Conservation (phyloP, 2,797 vertebrate genomes). For the Borostomias antarcticus region DNA sequence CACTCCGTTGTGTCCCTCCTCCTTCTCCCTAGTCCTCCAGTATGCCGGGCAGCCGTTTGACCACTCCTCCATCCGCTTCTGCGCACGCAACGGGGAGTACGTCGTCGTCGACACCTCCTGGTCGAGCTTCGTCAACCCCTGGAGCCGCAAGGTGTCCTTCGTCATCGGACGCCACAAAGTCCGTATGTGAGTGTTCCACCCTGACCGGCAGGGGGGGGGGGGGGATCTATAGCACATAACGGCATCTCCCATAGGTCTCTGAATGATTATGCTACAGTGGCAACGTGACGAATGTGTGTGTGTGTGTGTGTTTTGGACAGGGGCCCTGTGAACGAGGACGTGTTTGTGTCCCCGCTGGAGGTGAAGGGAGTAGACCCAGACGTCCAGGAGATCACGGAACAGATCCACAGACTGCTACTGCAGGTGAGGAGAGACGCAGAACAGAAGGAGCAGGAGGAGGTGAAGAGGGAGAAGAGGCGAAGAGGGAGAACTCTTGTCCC, state of each 20-base stretch:
- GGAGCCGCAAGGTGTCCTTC: constrained; percentile 95
- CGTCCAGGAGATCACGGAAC: constrained; percentile 89
- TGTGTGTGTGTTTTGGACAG: too few relatives aligned
- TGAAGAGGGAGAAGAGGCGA: background rate
- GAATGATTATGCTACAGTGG: too few relatives aligned
- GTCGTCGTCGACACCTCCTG: constrained; percentile 92
- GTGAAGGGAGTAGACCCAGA: constrained; percentile 80
- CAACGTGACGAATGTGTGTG: too few relatives aligned
- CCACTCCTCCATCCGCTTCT: constrained; percentile 92
- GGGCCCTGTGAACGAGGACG: constrained; percentile 90
- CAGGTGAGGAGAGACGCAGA: constrained; percentile 76
- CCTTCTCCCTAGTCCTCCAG: constrained; percentile 75
- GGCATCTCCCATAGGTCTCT: too few relatives aligned
- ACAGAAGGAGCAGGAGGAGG: background rate
- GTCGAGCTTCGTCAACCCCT: constrained; percentile 97
- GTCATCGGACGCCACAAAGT: constrained; percentile 97
- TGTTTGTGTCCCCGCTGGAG: constrained; percentile 80
- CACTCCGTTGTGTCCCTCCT: too few relatives aligned
- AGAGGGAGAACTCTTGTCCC: too few relatives aligned
- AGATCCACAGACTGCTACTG: constrained; percentile 90
- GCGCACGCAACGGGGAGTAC: constrained; percentile 91
- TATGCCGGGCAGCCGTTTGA: constrained; percentile 92
- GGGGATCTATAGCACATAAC: too few relatives aligned
- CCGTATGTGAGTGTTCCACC: constrained; percentile 82
- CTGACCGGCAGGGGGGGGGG: background rate